Conservation (phyloP, 2,113 vertebrate genomes). For the Dasyurus viverrinus region DNA sequence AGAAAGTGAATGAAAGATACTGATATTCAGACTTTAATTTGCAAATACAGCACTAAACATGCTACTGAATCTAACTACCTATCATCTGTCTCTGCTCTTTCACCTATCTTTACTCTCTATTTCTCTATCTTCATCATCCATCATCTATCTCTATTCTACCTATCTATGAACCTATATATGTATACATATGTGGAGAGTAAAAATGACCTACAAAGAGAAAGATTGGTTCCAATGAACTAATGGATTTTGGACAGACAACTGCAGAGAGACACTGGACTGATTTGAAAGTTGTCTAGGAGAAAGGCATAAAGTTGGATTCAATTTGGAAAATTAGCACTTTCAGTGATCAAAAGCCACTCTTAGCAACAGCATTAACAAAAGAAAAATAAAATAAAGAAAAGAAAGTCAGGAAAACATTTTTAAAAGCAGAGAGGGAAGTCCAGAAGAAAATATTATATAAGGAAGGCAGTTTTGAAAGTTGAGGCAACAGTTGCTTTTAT, state of each 20-base stretch:
- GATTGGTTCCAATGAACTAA: neutral
- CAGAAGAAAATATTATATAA: neutral
- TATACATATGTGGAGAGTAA: neutral
- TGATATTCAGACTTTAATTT: neutral
- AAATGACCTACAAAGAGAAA: neutral
- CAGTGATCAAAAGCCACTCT: neutral
- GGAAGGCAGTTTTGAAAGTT: neutral
- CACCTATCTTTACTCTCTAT: neutral
- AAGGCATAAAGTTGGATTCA: neutral
- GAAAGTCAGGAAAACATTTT: neutral
- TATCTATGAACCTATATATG: neutral
- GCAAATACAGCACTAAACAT: neutral
- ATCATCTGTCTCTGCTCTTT: neutral
- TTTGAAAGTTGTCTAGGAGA: neutral
- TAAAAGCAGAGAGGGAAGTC: neutral
- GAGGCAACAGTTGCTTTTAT: neutral
- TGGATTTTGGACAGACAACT: neutral
- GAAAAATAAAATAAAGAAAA: neutral
- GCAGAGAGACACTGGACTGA: neutral
- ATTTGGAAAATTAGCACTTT: neutral
- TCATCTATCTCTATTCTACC: too few species aligned
- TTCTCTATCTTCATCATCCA: too few species aligned
- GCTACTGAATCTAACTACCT: neutral
- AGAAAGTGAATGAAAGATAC: neutral
- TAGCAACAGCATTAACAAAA: neutral